These are phyloP conservation scores for Drosophila sturtevanti DNA, from an alignment of 1,140 invertebrate genomes.

Conservation along the genomic window DNA sequence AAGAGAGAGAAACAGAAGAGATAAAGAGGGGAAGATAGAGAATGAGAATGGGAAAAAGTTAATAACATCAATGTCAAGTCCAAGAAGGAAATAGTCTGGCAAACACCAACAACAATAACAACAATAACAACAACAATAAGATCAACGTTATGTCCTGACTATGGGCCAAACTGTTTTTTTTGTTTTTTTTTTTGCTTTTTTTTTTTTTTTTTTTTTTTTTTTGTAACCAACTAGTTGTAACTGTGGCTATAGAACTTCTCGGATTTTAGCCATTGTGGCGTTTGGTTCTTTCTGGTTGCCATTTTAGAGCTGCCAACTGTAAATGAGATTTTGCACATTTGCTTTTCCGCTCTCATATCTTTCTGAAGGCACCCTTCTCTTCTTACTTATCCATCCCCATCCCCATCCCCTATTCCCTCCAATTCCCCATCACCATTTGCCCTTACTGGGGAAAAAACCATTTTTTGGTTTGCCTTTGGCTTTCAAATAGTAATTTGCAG, in stretches of 20 bases:
- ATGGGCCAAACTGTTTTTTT: slow-evolving; percentile 34
- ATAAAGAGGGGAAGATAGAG: not conserved
- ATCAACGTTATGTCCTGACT: slow-evolving; percentile 34
- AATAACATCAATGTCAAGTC: slow-evolving; percentile 40
- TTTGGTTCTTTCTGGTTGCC: slow-evolving; percentile 25
- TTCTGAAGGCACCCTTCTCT: not conserved
- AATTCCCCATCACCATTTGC: not conserved
- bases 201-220: no score
- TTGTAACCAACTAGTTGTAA: slow-evolving; percentile 31
- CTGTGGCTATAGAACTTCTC: slow-evolving; percentile 23
- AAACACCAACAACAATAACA: slow-evolving; percentile 17
- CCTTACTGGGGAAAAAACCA: not conserved
- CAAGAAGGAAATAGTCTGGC: slow-evolving; percentile 32
- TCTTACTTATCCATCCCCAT: not conserved
- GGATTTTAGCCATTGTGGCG: slow-evolving; percentile 39
- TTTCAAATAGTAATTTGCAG: slow-evolving; percentile 55
- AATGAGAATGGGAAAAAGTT: slow-evolving; percentile 27
- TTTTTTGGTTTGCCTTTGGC: slow-evolving; percentile 36
- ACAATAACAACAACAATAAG: no score
- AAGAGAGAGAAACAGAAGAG: not conserved
- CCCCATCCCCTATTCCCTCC: not conserved
- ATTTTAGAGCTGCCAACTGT: slow-evolving; percentile 36
- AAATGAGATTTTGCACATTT: slow-evolving; percentile 60
- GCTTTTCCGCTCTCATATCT: slow-evolving; percentile 24
- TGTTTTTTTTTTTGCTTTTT: no score